Evolutionary conservation across 2,113 vertebrate genomes (phyloP).

Genomic region (Nettapus auritus): DNA sequence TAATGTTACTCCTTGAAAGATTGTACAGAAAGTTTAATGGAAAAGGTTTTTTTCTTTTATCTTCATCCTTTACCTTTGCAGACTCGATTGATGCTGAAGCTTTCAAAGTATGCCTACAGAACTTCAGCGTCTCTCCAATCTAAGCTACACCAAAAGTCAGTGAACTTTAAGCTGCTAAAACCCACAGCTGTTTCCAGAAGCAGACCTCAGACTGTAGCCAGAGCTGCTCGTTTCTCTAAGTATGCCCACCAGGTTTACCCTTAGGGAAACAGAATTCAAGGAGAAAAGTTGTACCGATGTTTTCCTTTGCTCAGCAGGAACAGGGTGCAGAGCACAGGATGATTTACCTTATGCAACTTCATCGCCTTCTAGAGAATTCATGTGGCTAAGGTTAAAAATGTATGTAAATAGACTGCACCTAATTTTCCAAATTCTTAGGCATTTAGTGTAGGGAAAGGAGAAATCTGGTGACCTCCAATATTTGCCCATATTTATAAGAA

Average conservation of each 20-base stretch:
- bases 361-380: neutral
- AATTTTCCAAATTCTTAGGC: neutral
- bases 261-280: neutral
- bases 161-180: neutral
- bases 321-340: fast-evolving
- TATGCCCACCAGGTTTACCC: neutral
- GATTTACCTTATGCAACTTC: fast-evolving
- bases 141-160: neutral
- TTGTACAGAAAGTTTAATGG: neutral
- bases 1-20: neutral
- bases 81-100: neutral
- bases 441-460: no score
- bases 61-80: neutral
- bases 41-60: neutral
- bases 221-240: neutral
- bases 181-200: fast-evolving
- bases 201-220: neutral
- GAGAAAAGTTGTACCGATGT: neutral
- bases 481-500: fast-evolving
- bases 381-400: neutral
- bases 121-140: neutral
- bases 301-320: fast-evolving
- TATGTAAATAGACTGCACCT: fast-evolving
- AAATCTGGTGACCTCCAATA: neutral
- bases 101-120: neutral